These are phyloP conservation scores for Branchipolynoe longqiensis DNA, from an alignment of 2,888 invertebrate genomes.

Conservation along the genomic window DNA sequence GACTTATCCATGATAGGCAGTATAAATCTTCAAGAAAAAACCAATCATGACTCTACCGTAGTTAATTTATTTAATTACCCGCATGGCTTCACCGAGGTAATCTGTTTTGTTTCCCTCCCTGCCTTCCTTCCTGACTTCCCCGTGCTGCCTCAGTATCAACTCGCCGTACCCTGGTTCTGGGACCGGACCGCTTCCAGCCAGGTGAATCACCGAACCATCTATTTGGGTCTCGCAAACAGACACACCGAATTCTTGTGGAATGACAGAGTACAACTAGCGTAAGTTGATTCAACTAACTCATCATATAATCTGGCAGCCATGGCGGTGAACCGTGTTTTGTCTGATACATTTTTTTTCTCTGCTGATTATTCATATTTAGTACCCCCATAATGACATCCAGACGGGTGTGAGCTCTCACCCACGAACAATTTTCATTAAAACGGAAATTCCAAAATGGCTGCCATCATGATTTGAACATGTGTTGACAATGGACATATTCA, in stretches of 20 bases:
- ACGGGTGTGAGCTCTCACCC: not conserved
- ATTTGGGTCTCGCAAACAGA: slow-evolving; percentile 62
- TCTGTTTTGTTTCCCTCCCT: no score
- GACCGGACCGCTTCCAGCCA: slow-evolving; percentile 60
- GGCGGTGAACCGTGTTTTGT: no score
- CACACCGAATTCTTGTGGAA: slow-evolving; percentile 62
- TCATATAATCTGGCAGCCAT: no score
- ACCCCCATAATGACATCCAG: not conserved
- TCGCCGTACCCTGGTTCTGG: slow-evolving; percentile 61
- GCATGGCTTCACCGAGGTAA: no score
- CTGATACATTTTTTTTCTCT: no score
- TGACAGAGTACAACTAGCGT: slow-evolving; percentile 48
- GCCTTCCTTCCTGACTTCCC: no score
- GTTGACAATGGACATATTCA: no score
- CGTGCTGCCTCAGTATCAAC: slow-evolving; percentile 65
- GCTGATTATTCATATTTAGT: not conserved
- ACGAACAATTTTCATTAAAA: not conserved
- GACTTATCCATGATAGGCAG: no score
- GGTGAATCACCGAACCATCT: slow-evolving; percentile 61
- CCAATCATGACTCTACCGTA: no score
- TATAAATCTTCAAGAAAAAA: no score
- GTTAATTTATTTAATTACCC: no score
- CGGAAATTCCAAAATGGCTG: not conserved
- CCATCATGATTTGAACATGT: no score
- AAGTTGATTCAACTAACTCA: not conserved